Percentiles rank a stretch among this genome's conserved stretches.
These are phyloP conservation scores for Folsomia manolachei DNA, from an alignment of 2,888 invertebrate species.

Conservation along the genomic window DNA sequence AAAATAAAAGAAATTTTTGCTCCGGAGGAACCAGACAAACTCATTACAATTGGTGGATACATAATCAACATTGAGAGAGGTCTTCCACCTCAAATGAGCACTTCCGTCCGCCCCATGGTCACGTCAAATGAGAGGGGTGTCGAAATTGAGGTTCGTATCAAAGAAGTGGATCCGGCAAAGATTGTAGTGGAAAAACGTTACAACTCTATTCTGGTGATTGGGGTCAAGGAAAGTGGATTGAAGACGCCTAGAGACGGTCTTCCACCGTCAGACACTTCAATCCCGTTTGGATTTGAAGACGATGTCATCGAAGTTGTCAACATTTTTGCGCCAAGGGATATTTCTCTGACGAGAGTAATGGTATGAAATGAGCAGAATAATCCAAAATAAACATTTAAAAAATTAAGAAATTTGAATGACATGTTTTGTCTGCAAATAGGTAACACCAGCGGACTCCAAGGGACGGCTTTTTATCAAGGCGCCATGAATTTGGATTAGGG, in stretches of 20 bases:
- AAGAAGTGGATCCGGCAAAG: constrained; percentile 18
- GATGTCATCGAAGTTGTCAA: constrained; percentile 27
- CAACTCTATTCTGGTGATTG: constrained; percentile 27
- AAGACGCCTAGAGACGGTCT: background rate
- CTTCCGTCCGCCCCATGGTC: constrained; percentile 16
- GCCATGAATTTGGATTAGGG: background rate
- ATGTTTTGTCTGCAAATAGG: no score
- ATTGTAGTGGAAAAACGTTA: constrained; percentile 28
- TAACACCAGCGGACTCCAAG: background rate
- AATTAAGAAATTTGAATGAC: no score
- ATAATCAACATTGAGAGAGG: constrained; percentile 22
- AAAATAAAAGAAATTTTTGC: background rate
- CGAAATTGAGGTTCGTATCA: constrained; percentile 24
- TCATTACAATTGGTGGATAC: constrained; percentile 29
- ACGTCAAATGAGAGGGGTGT: constrained; percentile 21
- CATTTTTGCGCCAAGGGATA: constrained; percentile 26
- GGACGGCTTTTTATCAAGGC: background rate
- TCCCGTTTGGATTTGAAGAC: background rate
- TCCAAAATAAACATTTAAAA: no score
- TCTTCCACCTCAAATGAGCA: constrained; percentile 1
- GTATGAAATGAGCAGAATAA: no score
- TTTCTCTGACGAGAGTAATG: constrained; percentile 5
- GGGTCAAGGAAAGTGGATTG: background rate
- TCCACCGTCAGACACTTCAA: background rate
- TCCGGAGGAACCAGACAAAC: constrained; percentile 17